Percentiles rank a stretch among this genome's conserved stretches.
phyloP scores from a whole-genome alignment of 2,797 vertebrate genomes.

The Steatocranus sp. region DNA sequence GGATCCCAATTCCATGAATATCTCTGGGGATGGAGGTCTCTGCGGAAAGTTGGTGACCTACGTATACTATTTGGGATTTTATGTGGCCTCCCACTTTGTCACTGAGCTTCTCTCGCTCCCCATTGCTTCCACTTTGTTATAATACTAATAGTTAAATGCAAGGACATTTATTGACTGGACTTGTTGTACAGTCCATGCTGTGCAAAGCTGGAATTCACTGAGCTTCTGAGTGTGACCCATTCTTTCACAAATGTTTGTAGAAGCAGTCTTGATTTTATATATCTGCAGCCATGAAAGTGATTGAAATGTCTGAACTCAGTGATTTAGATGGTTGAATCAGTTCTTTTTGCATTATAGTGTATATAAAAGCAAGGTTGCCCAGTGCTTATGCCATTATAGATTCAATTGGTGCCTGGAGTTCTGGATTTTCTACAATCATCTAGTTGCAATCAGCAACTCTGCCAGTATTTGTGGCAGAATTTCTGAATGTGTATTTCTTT shows the following conservation, averaged over 20 bases:
- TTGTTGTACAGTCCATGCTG: background rate
- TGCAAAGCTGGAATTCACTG: background rate
- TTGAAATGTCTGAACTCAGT: background rate
- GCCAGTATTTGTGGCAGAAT: background rate
- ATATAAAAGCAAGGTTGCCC: background rate
- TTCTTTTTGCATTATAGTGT: background rate
- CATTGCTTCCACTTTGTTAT: background rate
- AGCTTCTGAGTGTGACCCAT: background rate
- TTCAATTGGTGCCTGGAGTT: background rate
- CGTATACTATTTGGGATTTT: background rate
- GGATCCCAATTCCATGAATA: accelerated
- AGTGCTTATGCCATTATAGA: background rate
- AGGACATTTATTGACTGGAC: background rate
- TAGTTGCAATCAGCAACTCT: background rate
- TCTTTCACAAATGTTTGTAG: background rate
- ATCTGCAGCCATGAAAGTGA: background rate
- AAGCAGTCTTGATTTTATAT: background rate
- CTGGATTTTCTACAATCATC: background rate
- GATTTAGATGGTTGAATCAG: background rate
- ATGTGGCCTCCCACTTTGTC: background rate
- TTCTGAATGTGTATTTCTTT: background rate
- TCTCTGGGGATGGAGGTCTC: background rate
- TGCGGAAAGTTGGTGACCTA: background rate
- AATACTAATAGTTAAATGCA: background rate
- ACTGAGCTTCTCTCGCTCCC: background rate